phyloP scores from a whole-genome alignment of 2,888 invertebrate genomes.

The Apotomis capreana region DNA sequence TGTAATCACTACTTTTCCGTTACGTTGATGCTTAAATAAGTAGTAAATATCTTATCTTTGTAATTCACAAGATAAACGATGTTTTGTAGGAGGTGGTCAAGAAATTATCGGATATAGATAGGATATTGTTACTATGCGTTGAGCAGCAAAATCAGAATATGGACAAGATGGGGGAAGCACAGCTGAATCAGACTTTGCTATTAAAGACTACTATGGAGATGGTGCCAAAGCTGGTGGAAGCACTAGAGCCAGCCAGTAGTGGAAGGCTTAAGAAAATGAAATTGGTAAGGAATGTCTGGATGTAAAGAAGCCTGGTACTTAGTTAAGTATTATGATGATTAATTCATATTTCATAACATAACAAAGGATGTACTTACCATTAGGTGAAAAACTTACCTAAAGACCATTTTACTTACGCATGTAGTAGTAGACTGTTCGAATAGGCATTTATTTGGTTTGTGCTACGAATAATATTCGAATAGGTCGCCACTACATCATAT shows the following conservation, averaged over 20 bases:
- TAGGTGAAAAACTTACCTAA: too few relatives aligned
- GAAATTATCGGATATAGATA: constrained; percentile 90
- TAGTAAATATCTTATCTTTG: constrained; percentile 25
- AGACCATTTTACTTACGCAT: too few relatives aligned
- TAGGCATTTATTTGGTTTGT: too few relatives aligned
- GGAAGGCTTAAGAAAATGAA: constrained; percentile 82
- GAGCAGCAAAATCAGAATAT: constrained; percentile 78
- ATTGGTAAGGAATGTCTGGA: constrained; percentile 70
- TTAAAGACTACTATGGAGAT: constrained; percentile 90
- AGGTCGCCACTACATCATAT: too few relatives aligned
- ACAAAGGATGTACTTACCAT: too few relatives aligned
- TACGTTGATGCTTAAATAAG: background rate
- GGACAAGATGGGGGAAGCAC: constrained; percentile 85
- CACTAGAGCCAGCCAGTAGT: constrained; percentile 79
- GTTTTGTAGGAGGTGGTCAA: constrained; percentile 83
- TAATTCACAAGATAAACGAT: constrained; percentile 18
- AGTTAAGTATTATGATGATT: too few relatives aligned
- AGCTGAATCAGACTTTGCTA: constrained; percentile 89
- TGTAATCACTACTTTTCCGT: background rate
- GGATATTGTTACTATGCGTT: constrained; percentile 85
- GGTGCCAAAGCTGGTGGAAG: constrained; percentile 85
- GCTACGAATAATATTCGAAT: too few relatives aligned
- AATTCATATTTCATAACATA: too few relatives aligned
- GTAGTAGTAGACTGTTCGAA: too few relatives aligned
- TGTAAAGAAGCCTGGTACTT: too few relatives aligned